Evolutionary conservation across 1,140 invertebrate genomes (phyloP), one percentile per base, ranked within the genome.

Genomic region (Choristoneura fumiferana): DNA sequence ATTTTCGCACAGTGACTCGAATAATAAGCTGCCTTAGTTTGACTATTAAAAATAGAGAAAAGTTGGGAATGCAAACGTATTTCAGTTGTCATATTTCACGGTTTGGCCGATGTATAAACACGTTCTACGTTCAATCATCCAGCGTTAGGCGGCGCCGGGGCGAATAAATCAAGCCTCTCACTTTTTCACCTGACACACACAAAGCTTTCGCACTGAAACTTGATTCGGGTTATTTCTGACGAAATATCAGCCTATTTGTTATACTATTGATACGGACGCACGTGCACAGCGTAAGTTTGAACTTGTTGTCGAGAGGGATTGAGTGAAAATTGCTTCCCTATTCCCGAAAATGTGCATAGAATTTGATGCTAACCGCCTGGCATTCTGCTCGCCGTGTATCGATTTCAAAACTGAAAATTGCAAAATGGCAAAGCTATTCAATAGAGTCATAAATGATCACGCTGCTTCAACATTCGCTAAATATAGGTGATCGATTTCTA

Each of bases 161-260:
- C 78, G 81, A 84, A 89, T 89, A 89, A 89, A 89, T 89, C 86
- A 89, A 75, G 76, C 72, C 69, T 78, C 78, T 78, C 84, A 87
- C 86, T 89, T 89, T 89, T 89, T 89, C 86, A 89, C 86, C 86
- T 89, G 86, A 84, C 86, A 89, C 81, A 80, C 81, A 87, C 86
- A 89, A 89, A 82, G 84, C 83, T 76, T 84, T 85, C 81, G 68
- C 74, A 81, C 75, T 84, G 81, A 87, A 89, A 89, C 84, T 87
- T 89, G 86, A 89, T 89, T 87, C 83, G 81, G 81, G 82, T 89
- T 87, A 86, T 87, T 89, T 87, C 84, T 87, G 84, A 84, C 81
- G 81, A 82, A 89, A 89, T 89, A 87, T 85, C 78, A 86, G 81
- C 77, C 84, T 85, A 89, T 89, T 87, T 87, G 82, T 89, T 89